A percentile compares a stretch with the other conserved stretches of the same genome.
phyloP scores from a whole-genome alignment of 2,888 invertebrate species.

The Dasysyrphus tricinctus region DNA sequence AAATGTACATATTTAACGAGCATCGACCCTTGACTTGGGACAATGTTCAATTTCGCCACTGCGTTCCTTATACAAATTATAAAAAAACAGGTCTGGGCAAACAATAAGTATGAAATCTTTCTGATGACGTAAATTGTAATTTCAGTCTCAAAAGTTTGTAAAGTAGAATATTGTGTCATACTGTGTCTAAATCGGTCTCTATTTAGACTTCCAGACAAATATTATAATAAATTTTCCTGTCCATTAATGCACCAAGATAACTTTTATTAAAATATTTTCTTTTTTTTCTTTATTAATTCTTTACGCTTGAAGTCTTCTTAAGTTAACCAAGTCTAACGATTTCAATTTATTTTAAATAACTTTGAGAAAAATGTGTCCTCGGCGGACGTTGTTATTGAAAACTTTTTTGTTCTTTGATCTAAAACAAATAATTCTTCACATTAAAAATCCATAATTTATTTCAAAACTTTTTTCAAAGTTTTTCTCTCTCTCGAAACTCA shows the following conservation, averaged over 20 bases:
- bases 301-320: conserved; percentile 2
- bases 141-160: too few species aligned
- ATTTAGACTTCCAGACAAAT: not conserved
- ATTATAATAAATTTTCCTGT: not conserved
- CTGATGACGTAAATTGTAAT: too few species aligned
- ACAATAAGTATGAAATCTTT: too few species aligned
- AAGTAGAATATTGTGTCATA: too few species aligned
- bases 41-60: too few species aligned
- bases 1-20: too few species aligned
- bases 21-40: too few species aligned
- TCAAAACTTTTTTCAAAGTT: conserved; percentile 17
- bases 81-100: too few species aligned
- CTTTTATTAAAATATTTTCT: not conserved
- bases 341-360: not conserved
- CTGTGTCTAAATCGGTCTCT: not conserved
- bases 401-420: conserved; percentile 12
- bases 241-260: not conserved
- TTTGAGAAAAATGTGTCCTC: not conserved
- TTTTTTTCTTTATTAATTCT: not conserved
- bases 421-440: not conserved
- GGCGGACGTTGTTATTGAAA: not conserved
- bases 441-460: conserved; percentile 18
- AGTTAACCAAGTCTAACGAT: not conserved
- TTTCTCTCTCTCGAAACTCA: not conserved
- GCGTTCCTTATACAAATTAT: too few species aligned